Percentiles rank a stretch among this genome's conserved stretches.
phyloP scores from a whole-genome alignment of 2,113 vertebrate species.

The Pycnonotus jocosus region DNA sequence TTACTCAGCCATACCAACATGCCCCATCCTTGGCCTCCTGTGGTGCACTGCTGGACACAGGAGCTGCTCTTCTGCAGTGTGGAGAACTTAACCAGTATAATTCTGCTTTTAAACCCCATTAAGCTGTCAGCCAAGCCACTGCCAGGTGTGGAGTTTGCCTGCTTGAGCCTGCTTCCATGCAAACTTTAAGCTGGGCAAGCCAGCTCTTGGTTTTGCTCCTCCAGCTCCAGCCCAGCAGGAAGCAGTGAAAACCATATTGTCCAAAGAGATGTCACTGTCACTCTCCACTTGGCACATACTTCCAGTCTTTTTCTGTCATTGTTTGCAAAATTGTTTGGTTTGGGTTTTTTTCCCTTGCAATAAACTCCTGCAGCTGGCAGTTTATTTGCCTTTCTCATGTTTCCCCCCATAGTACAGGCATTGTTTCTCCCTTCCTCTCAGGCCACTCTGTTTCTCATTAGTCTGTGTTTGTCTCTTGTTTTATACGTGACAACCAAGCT shows the following conservation, averaged over 20 bases:
- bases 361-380: constrained; percentile 20
- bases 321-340: not conserved
- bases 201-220: not conserved
- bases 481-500: not conserved
- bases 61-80: not conserved
- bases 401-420: constrained; percentile 18
- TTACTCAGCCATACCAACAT: rapidly evolving
- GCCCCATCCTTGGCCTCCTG: rapidly evolving
- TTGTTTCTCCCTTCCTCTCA: not conserved
- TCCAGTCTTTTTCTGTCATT: not conserved
- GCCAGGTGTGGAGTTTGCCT: not conserved
- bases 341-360: not conserved
- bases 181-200: not conserved
- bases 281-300: not conserved
- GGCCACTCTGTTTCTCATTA: constrained; percentile 43
- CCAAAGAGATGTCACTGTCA: not conserved
- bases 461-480: not conserved
- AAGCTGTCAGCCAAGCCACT: not conserved
- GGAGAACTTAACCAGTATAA: not conserved
- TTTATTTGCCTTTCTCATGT: constrained; percentile 32
- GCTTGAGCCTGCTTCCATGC: not conserved
- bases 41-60: not conserved
- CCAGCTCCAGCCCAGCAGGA: not conserved
- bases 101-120: not conserved
- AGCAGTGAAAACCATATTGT: not conserved